Percentiles rank a stretch among this genome's conserved stretches.
phyloP scores from a whole-genome alignment of 2,113 vertebrate species.

The Aspidoscelis tigris region DNA sequence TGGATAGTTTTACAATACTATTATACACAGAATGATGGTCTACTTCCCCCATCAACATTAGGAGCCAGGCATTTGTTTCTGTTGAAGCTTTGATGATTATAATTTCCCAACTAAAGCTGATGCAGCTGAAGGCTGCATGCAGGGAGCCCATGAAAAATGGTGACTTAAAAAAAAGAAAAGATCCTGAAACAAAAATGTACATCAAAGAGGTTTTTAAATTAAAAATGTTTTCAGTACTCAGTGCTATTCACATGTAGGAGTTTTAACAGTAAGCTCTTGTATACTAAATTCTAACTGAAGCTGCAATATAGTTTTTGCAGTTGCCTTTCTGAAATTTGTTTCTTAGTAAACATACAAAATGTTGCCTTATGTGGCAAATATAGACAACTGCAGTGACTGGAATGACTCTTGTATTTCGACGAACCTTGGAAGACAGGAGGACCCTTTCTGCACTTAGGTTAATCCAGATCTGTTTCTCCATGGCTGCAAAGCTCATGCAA shows the following conservation, averaged over 20 bases:
- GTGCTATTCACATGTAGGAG: not conserved
- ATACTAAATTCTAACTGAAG: not conserved
- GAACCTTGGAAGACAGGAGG: not conserved
- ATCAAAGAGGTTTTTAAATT: not conserved
- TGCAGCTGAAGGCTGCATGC: conserved; percentile 11
- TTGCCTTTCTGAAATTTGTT: not conserved
- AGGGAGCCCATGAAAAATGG: conserved; percentile 5
- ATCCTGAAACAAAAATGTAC: too few relatives aligned
- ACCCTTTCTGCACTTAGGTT: too few relatives aligned
- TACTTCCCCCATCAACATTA: not conserved
- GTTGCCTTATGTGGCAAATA: not conserved
- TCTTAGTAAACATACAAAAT: not conserved
- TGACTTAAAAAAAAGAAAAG: not conserved
- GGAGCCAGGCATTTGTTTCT: not conserved
- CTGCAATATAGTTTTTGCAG: not conserved
- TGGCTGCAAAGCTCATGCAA: too few relatives aligned
- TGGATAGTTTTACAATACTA: conserved; percentile 33
- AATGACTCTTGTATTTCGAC: not conserved
- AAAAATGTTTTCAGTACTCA: not conserved
- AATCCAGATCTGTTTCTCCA: too few relatives aligned
- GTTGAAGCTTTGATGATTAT: conserved; percentile 1
- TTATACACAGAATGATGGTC: conserved; percentile 7
- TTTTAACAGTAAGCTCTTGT: not conserved
- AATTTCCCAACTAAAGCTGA: not conserved
- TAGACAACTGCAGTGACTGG: not conserved